phyloP scores from a whole-genome alignment of 2,797 vertebrate species.

The Taenioides sp. region DNA sequence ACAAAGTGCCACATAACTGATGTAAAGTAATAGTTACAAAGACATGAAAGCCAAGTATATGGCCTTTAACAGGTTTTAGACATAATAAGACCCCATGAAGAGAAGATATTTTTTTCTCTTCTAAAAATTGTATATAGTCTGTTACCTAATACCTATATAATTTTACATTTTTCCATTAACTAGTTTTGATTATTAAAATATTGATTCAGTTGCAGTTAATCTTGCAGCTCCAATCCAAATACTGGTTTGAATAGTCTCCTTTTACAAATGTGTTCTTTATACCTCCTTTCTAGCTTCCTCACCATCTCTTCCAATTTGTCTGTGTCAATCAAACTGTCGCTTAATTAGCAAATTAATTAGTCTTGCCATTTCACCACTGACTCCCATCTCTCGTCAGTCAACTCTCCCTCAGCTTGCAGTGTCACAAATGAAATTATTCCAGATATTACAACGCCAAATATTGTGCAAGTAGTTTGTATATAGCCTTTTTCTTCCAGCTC shows the following conservation, averaged over 20 bases:
- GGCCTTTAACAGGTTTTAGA: no score
- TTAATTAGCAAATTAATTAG: conserved; percentile 48
- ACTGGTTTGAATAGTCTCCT: conserved; percentile 9
- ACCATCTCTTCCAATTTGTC: conserved; percentile 17
- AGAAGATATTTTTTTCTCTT: no score
- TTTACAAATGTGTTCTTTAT: conserved; percentile 18
- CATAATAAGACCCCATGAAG: no score
- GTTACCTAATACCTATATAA: not conserved
- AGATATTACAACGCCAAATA: conserved; percentile 26
- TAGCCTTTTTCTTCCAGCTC: conserved; percentile 25
- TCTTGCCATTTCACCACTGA: conserved; percentile 8
- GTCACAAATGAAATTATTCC: conserved; percentile 43
- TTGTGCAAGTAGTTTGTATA: conserved; percentile 17
- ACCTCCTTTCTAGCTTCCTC: conserved; percentile 18
- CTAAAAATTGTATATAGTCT: no score
- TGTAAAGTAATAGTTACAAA: no score
- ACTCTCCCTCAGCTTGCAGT: conserved; percentile 25
- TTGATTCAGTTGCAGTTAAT: not conserved
- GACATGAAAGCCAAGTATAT: no score
- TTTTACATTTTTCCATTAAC: not conserved
- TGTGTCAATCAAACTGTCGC: conserved; percentile 34
- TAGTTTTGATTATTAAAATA: not conserved
- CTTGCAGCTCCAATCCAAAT: conserved; percentile 19
- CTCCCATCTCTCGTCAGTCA: conserved; percentile 16
- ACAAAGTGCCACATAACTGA: no score